These are phyloP conservation scores for Oligia fasciuncula DNA, from an alignment of 2,888 invertebrate genomes.

Conservation along the genomic window DNA sequence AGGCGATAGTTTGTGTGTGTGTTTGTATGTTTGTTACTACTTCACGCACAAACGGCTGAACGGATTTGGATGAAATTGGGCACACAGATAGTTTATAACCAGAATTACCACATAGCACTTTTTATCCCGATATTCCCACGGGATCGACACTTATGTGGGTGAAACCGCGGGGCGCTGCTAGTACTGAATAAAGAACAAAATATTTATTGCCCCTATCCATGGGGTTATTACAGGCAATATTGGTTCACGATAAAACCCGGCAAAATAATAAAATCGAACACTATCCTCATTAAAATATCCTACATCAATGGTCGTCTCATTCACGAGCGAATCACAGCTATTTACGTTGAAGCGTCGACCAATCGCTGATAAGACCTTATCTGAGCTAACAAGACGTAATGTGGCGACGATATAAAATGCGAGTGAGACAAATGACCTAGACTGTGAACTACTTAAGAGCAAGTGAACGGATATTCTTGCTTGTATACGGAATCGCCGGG, in stretches of 20 bases:
- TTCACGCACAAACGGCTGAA: too few relatives aligned
- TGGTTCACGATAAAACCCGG: background rate
- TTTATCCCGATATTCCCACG: too few relatives aligned
- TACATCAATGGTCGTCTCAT: conserved; percentile 20
- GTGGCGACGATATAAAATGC: conserved; percentile 32
- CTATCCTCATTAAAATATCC: conserved; percentile 1
- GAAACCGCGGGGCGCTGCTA: too few relatives aligned
- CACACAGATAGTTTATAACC: too few relatives aligned
- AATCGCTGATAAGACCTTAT: conserved; percentile 63
- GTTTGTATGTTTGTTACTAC: too few relatives aligned
- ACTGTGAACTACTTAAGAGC: conserved; percentile 21
- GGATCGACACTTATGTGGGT: too few relatives aligned
- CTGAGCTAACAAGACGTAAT: conserved; percentile 53
- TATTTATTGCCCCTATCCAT: too few relatives aligned
- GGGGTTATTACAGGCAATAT: background rate
- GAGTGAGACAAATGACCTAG: conserved; percentile 57
- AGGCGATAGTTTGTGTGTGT: too few relatives aligned
- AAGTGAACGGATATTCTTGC: conserved; percentile 22
- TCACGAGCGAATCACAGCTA: conserved; percentile 50
- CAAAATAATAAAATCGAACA: background rate
- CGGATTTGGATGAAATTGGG: too few relatives aligned
- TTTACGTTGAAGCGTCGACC: conserved; percentile 53
- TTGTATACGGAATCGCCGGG: background rate
- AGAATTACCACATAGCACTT: too few relatives aligned
- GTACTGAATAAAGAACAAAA: background rate